phyloP scores from a whole-genome alignment of 2,797 vertebrate species.

The Girardinus metallicus region DNA sequence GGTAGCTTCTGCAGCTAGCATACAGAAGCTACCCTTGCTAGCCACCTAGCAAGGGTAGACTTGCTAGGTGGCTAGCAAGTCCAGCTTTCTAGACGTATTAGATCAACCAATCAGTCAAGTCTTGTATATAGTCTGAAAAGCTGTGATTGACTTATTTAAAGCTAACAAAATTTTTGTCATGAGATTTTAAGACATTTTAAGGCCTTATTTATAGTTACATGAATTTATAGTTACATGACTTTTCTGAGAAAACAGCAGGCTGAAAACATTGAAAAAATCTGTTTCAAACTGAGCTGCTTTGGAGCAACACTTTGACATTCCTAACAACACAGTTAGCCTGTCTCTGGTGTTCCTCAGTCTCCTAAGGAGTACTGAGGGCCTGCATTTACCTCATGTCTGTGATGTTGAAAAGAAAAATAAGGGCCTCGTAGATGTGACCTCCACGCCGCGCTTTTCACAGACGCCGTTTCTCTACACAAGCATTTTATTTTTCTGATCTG shows the following conservation, averaged over 20 bases:
- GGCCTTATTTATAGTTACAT: too few relatives aligned
- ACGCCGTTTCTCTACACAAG: slow-evolving; percentile 3
- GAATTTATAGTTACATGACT: too few relatives aligned
- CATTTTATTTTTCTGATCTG: slow-evolving; percentile 32
- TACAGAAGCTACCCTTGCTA: too few relatives aligned
- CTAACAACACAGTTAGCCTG: background rate
- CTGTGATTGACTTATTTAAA: too few relatives aligned
- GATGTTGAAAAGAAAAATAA: slow-evolving; percentile 49
- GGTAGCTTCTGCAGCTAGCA: too few relatives aligned
- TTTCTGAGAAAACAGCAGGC: background rate
- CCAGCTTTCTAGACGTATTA: too few relatives aligned
- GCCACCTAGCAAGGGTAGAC: too few relatives aligned
- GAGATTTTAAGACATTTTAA: too few relatives aligned
- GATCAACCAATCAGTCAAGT: too few relatives aligned
- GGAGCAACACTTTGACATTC: background rate
- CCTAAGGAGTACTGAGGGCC: slow-evolving; percentile 18
- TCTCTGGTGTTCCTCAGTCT: slow-evolving; percentile 12
- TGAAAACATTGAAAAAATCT: background rate
- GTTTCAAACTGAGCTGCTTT: background rate
- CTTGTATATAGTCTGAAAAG: too few relatives aligned
- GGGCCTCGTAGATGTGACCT: slow-evolving; percentile 47
- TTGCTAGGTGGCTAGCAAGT: too few relatives aligned
- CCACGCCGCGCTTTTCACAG: slow-evolving; percentile 10
- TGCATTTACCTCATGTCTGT: slow-evolving; percentile 56
- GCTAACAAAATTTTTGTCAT: too few relatives aligned